phyloP scores from a whole-genome alignment of 1,140 invertebrate species.

The Heliconius melpomene region DNA sequence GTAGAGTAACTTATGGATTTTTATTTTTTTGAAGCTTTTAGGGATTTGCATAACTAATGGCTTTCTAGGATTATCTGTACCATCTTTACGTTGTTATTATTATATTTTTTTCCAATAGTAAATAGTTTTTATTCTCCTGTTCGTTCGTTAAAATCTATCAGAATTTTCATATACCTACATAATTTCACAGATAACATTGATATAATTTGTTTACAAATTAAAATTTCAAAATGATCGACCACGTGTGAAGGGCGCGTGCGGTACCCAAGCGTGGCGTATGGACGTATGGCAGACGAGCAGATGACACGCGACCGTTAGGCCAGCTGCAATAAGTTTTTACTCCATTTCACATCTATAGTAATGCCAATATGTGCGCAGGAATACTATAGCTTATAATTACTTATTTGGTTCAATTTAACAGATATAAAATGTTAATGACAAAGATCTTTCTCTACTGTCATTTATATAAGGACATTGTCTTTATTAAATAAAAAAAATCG shows the following conservation, averaged over 20 bases:
- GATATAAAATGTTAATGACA: too few species aligned
- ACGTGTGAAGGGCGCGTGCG: slow-evolving; percentile 62
- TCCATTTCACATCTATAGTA: slow-evolving; percentile 11
- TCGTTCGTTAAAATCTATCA: too few species aligned
- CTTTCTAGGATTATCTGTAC: too few species aligned
- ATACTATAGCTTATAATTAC: not conserved
- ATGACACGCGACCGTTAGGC: slow-evolving; percentile 79
- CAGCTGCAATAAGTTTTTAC: slow-evolving; percentile 60
- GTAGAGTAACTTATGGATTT: not conserved
- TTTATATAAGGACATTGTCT: too few species aligned
- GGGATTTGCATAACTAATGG: not conserved
- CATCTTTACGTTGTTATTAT: too few species aligned
- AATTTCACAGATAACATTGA: not conserved
- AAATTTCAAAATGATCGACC: slow-evolving; percentile 15
- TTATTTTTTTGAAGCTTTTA: too few species aligned
- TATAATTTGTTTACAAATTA: not conserved
- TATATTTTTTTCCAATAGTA: too few species aligned
- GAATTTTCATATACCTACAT: not conserved
- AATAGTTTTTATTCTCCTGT: too few species aligned
- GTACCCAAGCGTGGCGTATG: slow-evolving; percentile 72
- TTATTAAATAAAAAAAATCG: too few species aligned
- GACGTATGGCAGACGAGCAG: slow-evolving; percentile 60
- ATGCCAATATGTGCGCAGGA: not conserved
- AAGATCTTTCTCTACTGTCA: too few species aligned
- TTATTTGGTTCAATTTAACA: too few species aligned